A percentile compares a stretch with the other conserved stretches of the same genome.
These are phyloP conservation scores for Emydocephalus ijimae DNA, from an alignment of 2,113 vertebrate species.

Conservation along the genomic window DNA sequence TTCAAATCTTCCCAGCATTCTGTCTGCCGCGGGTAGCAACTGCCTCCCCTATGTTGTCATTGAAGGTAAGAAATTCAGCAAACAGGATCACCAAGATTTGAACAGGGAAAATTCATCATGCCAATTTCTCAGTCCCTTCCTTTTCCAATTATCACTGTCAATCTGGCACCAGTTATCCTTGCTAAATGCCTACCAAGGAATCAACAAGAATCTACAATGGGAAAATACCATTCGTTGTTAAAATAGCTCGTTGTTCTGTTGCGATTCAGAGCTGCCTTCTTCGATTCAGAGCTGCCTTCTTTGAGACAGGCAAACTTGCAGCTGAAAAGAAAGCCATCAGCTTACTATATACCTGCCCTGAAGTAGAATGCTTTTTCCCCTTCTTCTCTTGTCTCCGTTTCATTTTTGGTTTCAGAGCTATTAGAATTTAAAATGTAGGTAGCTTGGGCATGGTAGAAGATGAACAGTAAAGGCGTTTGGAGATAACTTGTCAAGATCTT, in stretches of 20 bases:
- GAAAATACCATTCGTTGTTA: neutral
- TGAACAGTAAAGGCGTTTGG: no score
- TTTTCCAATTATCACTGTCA: no score
- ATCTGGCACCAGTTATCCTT: neutral
- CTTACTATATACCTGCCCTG: neutral
- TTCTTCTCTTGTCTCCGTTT: neutral
- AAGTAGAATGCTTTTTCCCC: no score
- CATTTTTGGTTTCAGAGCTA: neutral
- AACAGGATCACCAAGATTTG: neutral
- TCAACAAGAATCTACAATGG: neutral
- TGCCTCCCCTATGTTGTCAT: conserved; percentile 80
- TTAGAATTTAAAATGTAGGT: no score
- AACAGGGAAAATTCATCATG: neutral
- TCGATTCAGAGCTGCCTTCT: no score
- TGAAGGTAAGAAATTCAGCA: conserved; percentile 72
- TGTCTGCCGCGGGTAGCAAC: conserved; percentile 72
- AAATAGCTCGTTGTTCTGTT: neutral
- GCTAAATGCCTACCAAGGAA: neutral
- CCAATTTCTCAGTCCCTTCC: neutral
- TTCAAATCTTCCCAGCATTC: conserved; percentile 64
- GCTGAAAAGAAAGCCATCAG: neutral
- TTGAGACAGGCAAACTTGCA: no score
- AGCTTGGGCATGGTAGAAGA: neutral
- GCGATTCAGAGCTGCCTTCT: neutral
- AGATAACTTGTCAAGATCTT: neutral